Conservation (phyloP, 2,113 vertebrate species). For the Toxotes jaculatrix region DNA sequence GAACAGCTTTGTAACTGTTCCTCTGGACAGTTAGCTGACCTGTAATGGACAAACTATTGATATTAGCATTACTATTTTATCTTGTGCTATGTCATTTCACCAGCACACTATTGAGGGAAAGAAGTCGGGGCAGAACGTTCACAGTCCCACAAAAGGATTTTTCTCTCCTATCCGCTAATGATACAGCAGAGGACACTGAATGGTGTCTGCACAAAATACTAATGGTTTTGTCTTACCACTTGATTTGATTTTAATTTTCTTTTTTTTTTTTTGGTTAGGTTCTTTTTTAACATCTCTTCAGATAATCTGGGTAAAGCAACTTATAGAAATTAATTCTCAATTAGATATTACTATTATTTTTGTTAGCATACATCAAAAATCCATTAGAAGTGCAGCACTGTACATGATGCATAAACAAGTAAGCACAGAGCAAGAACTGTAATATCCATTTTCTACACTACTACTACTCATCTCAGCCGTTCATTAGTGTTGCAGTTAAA, state of each 20-base stretch:
- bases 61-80: conserved; percentile 99
- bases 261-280: background rate
- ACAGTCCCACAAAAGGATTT: conserved; percentile 23
- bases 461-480: too few relatives aligned
- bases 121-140: conserved; percentile 34
- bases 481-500: too few relatives aligned
- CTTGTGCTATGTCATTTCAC: conserved; percentile 94
- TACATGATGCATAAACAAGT: background rate
- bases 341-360: background rate
- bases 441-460: background rate
- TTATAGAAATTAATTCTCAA: background rate
- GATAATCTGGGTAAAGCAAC: background rate
- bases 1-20: conserved; percentile 99
- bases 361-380: background rate
- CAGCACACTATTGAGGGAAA: conserved; percentile 73
- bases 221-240: background rate
- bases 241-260: background rate
- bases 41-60: conserved; percentile 99
- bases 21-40: conserved; percentile 99
- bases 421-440: background rate
- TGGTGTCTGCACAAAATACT: background rate
- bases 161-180: conserved; percentile 9
- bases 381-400: background rate
- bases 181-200: conserved; percentile 11
- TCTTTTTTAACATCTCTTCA: background rate